phyloP scores from a whole-genome alignment of 1,140 invertebrate genomes.

The Phortica variegata region DNA sequence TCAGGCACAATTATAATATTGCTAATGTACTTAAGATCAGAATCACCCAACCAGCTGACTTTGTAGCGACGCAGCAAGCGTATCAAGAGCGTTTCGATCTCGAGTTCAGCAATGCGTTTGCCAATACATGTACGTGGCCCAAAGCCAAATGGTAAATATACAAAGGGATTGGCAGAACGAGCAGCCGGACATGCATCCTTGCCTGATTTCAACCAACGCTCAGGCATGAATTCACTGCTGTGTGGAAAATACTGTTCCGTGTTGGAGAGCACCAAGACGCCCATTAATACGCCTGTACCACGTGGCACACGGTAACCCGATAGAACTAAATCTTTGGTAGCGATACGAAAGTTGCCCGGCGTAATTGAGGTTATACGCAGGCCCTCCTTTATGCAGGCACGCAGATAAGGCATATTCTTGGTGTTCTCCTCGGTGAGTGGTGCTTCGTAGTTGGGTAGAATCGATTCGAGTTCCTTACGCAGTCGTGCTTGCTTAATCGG shows the following conservation, averaged over 20 bases:
- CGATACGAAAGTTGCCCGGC: constrained; percentile 76
- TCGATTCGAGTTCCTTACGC: constrained; percentile 58
- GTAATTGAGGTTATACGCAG: constrained; percentile 83
- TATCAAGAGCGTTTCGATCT: constrained; percentile 65
- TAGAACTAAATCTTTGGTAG: constrained; percentile 74
- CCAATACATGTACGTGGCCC: constrained; percentile 63
- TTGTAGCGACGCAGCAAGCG: constrained; percentile 62
- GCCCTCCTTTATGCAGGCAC: constrained; percentile 63
- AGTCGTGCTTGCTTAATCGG: constrained; percentile 59
- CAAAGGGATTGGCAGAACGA: constrained; percentile 31
- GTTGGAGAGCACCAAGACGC: constrained; percentile 33
- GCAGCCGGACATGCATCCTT: constrained; percentile 48
- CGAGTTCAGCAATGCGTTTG: constrained; percentile 70
- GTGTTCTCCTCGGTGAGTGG: constrained; percentile 50
- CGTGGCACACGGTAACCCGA: constrained; percentile 81
- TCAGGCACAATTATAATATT: constrained; percentile 36
- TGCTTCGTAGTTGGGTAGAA: constrained; percentile 33
- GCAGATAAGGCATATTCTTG: constrained; percentile 57
- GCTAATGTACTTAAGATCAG: constrained; percentile 36
- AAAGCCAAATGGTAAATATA: constrained; percentile 62
- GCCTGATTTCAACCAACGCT: constrained; percentile 66
- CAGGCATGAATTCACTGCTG: constrained; percentile 70
- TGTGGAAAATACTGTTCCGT: constrained; percentile 63
- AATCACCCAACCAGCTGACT: constrained; percentile 37
- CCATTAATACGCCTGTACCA: constrained; percentile 59